Percentiles rank a stretch among this genome's conserved stretches.
Conservation (phyloP, 2,888 invertebrate genomes). For the Apoderus coryli region DNA sequence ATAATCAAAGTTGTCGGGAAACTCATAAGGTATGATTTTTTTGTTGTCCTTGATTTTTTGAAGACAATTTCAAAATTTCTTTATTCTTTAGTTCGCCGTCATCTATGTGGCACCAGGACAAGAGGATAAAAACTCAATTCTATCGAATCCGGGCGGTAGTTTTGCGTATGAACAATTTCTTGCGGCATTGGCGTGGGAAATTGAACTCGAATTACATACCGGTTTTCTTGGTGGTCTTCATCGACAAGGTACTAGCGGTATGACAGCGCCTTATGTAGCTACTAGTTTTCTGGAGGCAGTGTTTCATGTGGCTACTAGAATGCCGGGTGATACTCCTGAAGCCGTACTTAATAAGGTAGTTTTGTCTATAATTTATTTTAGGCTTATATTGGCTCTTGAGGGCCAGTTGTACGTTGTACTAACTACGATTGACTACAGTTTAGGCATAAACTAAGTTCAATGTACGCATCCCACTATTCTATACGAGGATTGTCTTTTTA, state of each 20-base stretch:
- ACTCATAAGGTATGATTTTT: slow-evolving; percentile 58
- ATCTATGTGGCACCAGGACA: slow-evolving; percentile 97
- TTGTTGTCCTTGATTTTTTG: not conserved
- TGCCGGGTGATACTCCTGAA: slow-evolving; percentile 83
- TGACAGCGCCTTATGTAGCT: slow-evolving; percentile 89
- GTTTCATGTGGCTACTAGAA: slow-evolving; percentile 95
- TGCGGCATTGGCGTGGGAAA: slow-evolving; percentile 60
- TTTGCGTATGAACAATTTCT: slow-evolving; percentile 75
- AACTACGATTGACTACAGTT: no score
- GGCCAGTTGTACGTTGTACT: no score
- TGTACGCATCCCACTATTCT: no score
- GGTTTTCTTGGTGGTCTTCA: slow-evolving; percentile 91
- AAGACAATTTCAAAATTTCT: not conserved
- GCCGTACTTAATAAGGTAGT: slow-evolving; percentile 77
- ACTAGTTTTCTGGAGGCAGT: slow-evolving; percentile 88
- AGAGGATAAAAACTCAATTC: slow-evolving; percentile 88
- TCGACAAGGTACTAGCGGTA: slow-evolving; percentile 78
- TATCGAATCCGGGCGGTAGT: slow-evolving; percentile 83
- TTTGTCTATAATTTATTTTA: no score
- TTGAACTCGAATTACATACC: slow-evolving; percentile 86
- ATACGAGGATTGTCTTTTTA: no score
- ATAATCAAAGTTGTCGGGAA: slow-evolving; percentile 80
- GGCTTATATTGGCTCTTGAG: no score
- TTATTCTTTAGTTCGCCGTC: slow-evolving; percentile 55
- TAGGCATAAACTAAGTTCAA: no score